A percentile compares a stretch with the other conserved stretches of the same genome.
phyloP scores from a whole-genome alignment of 2,113 vertebrate genomes.

The Lepus europaeus region DNA sequence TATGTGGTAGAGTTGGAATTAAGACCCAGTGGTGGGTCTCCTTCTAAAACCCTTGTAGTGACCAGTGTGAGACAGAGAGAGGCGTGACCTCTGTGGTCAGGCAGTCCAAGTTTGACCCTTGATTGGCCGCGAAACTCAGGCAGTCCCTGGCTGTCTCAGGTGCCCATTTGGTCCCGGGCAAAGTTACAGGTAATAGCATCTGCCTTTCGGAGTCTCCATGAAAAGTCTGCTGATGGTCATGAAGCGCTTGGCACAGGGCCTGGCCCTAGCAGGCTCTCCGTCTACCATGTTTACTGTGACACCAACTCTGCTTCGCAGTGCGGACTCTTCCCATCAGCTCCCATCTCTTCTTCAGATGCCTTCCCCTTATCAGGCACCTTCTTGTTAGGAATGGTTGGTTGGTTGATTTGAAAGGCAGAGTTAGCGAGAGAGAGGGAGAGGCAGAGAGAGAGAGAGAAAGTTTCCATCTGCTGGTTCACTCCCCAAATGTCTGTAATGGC shows the following conservation, averaged over 20 bases:
- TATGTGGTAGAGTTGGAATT: not conserved
- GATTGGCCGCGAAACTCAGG: not conserved
- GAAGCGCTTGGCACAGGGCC: not conserved
- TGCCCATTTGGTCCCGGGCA: not conserved
- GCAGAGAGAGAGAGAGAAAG: no score
- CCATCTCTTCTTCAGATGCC: not conserved
- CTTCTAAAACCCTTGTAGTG: not conserved
- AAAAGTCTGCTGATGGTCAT: not conserved
- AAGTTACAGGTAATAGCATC: not conserved
- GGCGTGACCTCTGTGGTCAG: not conserved
- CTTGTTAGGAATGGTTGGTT: not conserved
- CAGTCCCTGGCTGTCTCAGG: not conserved
- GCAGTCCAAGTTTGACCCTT: not conserved
- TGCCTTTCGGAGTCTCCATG: not conserved
- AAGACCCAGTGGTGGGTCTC: not conserved
- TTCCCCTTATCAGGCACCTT: not conserved
- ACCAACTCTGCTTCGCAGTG: not conserved
- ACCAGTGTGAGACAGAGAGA: not conserved
- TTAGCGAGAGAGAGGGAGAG: no score
- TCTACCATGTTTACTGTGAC: not conserved
- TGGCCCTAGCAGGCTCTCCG: not conserved
- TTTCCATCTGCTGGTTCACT: no score
- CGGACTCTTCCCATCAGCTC: not conserved
- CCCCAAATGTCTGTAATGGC: no score
- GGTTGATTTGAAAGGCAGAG: no score